phyloP scores from a whole-genome alignment of 2,888 invertebrate genomes.

The Cremastinae sp. region DNA sequence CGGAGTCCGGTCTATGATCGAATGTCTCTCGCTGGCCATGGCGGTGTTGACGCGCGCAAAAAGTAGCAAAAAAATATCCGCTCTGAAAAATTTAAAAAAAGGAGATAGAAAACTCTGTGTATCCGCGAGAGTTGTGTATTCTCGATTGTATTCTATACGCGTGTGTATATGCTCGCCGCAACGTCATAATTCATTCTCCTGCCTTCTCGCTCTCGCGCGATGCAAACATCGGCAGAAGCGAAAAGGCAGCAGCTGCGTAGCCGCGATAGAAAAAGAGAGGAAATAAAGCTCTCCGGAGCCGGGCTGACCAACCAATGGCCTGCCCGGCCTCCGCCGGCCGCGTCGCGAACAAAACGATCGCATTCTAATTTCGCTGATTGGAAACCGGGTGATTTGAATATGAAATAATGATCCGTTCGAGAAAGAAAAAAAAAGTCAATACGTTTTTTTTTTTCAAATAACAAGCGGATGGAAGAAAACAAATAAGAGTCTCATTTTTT shows the following conservation, averaged over 20 bases:
- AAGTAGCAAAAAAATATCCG: conserved; percentile 33
- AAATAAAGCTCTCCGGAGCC: conserved; percentile 10
- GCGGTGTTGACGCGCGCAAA: conserved; percentile 58
- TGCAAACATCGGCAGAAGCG: conserved; percentile 42
- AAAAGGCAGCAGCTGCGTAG: conserved; percentile 52
- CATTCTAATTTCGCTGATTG: conserved; percentile 61
- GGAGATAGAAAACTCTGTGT: conserved; percentile 28
- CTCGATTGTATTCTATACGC: conserved; percentile 40
- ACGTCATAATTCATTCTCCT: conserved; percentile 60
- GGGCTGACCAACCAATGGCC: conserved; percentile 46
- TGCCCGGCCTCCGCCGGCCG: conserved; percentile 20
- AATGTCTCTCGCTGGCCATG: conserved; percentile 40
- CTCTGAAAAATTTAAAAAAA: conserved; percentile 11
- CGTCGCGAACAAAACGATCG: conserved; percentile 61
- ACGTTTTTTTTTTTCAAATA: background rate
- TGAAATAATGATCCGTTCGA: conserved; percentile 58
- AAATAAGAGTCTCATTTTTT: no score
- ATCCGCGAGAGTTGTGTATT: conserved; percentile 45
- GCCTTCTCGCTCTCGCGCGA: conserved; percentile 47
- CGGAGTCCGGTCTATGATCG: conserved; percentile 34
- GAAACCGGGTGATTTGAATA: conserved; percentile 62
- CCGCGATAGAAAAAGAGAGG: conserved; percentile 42
- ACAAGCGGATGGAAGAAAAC: background rate
- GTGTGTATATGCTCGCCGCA: conserved; percentile 45
- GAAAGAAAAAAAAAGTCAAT: background rate